Evolutionary conservation across 2,797 vertebrate species (phyloP).

Genomic region (Strix occidentalis): DNA sequence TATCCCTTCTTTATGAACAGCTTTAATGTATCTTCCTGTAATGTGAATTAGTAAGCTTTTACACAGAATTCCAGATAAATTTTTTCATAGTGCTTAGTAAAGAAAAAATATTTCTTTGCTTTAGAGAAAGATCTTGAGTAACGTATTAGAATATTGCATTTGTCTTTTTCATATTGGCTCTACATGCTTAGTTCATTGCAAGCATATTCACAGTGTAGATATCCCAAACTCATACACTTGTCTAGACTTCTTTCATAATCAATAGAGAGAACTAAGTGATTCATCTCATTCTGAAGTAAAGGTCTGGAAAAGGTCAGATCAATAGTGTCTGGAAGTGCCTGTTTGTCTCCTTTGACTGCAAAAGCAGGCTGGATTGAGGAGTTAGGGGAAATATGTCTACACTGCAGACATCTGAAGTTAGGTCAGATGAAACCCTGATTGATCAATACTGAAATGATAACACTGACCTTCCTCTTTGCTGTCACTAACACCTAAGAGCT

Average conservation of each 20-base stretch:
- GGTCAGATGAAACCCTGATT: background rate
- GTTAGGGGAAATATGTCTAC: background rate
- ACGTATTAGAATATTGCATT: background rate
- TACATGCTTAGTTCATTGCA: background rate
- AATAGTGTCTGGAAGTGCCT: constrained; percentile 31
- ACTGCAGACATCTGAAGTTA: background rate
- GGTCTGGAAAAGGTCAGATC: constrained; percentile 36
- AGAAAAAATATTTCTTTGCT: background rate
- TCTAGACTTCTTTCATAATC: constrained; percentile 2
- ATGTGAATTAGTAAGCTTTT: background rate
- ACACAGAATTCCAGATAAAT: background rate
- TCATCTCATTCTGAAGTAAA: constrained; percentile 11
- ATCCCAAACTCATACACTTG: background rate
- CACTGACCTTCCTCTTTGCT: background rate
- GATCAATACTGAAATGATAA: constrained; percentile 4
- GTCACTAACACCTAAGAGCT: background rate
- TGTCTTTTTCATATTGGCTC: background rate
- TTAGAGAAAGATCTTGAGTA: background rate
- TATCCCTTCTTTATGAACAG: background rate
- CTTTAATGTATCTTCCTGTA: background rate
- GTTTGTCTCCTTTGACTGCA: constrained; percentile 3
- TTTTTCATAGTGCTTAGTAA: background rate
- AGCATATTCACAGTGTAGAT: background rate
- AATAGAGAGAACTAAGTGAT: background rate
- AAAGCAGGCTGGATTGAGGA: background rate